Evolutionary conservation across 2,113 vertebrate species (phyloP).

Genomic region (Oncorhynchus mykiss): DNA sequence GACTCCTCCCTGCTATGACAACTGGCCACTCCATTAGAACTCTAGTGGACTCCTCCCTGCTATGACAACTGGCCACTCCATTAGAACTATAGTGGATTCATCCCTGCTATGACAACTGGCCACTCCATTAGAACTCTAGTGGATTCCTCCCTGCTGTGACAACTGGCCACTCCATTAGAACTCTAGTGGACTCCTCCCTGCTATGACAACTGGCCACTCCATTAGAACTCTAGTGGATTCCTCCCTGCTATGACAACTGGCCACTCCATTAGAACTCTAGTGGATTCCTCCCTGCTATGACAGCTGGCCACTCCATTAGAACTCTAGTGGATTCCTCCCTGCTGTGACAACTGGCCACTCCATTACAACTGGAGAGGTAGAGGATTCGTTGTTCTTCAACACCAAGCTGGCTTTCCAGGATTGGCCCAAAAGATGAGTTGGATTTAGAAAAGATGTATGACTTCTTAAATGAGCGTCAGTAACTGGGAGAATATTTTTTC

Average conservation of each 20-base stretch:
- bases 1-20: background rate
- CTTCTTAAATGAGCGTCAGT: too few relatives aligned
- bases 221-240: background rate
- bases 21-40: too few relatives aligned
- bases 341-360: background rate
- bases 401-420: too few relatives aligned
- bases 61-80: too few relatives aligned
- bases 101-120: background rate
- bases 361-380: background rate
- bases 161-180: too few relatives aligned
- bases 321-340: background rate
- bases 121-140: too few relatives aligned
- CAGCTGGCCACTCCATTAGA: too few relatives aligned
- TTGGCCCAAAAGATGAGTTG: too few relatives aligned
- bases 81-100: background rate
- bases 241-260: background rate
- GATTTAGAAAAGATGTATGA: too few relatives aligned
- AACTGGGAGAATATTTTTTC: too few relatives aligned
- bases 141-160: too few relatives aligned
- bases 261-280: background rate
- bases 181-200: background rate
- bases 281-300: background rate
- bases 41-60: background rate
- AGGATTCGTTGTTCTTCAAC: background rate
- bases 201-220: too few relatives aligned